These are phyloP conservation scores for Gymnopithys bicolor DNA, from an alignment of 2,797 vertebrate genomes.

Conservation along the genomic window DNA sequence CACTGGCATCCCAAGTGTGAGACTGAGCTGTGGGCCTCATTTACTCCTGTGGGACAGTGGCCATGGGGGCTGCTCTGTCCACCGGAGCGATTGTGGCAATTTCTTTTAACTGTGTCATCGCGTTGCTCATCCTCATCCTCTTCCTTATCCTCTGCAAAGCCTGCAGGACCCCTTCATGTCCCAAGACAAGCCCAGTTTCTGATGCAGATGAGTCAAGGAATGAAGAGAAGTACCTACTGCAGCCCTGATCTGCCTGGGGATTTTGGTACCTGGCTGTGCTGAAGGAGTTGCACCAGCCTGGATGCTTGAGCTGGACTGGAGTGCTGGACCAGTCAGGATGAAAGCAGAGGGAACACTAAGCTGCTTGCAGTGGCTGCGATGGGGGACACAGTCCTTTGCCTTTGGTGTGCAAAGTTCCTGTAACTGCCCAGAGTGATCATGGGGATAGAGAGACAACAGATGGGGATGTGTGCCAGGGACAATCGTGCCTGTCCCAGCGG, in stretches of 20 bases:
- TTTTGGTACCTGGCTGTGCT: fast-evolving
- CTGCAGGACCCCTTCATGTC: constrained; percentile 80
- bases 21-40: fast-evolving
- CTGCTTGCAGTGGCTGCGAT: fast-evolving
- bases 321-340: not conserved
- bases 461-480: not conserved
- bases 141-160: constrained; percentile 83
- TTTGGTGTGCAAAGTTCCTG: not conserved
- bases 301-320: not conserved
- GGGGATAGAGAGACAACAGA: not conserved
- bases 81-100: constrained; percentile 80
- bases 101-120: constrained; percentile 80
- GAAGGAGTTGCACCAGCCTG: not conserved
- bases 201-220: constrained; percentile 73
- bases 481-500: not conserved
- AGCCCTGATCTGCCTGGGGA: constrained; percentile 69
- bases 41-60: not conserved
- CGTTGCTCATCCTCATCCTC: constrained; percentile 76
- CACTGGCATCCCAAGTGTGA: not conserved
- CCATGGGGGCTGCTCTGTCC: constrained; percentile 81
- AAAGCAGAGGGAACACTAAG: not conserved
- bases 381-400: not conserved
- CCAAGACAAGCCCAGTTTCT: constrained; percentile 67
- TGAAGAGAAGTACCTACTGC: constrained; percentile 82
- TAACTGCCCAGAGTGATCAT: not conserved